A percentile compares a stretch with the other conserved stretches of the same genome.
Evolutionary conservation across 2,888 invertebrate genomes (phyloP).

Genomic region (Drosophila demipolita): DNA sequence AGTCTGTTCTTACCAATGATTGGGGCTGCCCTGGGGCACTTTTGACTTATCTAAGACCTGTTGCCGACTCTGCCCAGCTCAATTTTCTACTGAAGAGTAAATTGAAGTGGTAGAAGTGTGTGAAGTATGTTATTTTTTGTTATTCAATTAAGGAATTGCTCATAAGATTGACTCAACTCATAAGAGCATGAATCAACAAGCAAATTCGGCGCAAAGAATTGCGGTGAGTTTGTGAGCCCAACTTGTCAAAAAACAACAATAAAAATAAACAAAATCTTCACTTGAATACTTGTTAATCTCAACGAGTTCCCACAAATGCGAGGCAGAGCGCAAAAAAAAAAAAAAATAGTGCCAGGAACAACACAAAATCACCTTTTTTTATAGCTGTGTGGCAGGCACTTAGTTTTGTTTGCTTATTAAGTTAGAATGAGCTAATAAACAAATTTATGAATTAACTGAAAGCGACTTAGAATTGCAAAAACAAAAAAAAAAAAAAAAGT

Average conservation of each 20-base stretch:
- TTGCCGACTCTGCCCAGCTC: background rate
- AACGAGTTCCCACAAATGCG: slow-evolving; percentile 20
- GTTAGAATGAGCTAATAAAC: slow-evolving; percentile 50
- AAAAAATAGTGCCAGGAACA: background rate
- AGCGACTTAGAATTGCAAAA: slow-evolving; percentile 23
- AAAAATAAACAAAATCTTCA: slow-evolving; percentile 1
- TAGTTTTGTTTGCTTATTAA: slow-evolving; percentile 41
- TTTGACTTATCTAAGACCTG: background rate
- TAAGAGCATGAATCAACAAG: slow-evolving; percentile 19
- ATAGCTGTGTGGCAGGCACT: slow-evolving; percentile 14
- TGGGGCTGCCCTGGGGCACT: background rate
- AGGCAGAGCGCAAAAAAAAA: background rate
- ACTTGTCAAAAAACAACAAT: slow-evolving; percentile 4
- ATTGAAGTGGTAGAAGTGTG: background rate
- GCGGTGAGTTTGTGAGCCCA: slow-evolving; percentile 2
- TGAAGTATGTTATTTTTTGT: slow-evolving; percentile 2
- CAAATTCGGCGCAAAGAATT: slow-evolving; percentile 1
- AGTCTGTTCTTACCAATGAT: background rate
- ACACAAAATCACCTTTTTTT: slow-evolving; percentile 21
- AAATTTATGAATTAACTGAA: slow-evolving; percentile 43
- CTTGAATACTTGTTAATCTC: slow-evolving; percentile 28
- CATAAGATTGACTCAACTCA: slow-evolving; percentile 11
- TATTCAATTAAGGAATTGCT: slow-evolving; percentile 36
- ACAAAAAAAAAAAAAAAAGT: slow-evolving; percentile 9
- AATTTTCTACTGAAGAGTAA: background rate